Evolutionary conservation across 2,888 invertebrate genomes (phyloP).

Genomic region (Arctia plantaginis): DNA sequence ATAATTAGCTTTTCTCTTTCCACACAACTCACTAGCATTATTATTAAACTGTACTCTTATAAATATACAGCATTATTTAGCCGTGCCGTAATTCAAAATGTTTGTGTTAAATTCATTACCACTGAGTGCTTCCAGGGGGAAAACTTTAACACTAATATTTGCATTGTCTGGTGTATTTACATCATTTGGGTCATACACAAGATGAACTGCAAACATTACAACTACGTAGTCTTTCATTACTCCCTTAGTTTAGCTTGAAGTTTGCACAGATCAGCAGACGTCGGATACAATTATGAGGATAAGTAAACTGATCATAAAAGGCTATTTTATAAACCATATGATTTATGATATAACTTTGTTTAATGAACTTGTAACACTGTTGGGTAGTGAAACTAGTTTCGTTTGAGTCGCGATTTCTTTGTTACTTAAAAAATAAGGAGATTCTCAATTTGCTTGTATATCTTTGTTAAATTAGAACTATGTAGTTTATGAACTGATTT

Average conservation of each 20-base stretch:
- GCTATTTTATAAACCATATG: neutral
- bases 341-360: neutral
- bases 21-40: neutral
- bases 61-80: slow-evolving; percentile 10
- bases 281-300: neutral
- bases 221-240: slow-evolving; percentile 30
- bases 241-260: slow-evolving; percentile 20
- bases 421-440: no score
- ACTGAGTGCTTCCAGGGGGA: slow-evolving; percentile 13
- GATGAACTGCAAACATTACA: slow-evolving; percentile 37
- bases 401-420: no score
- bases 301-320: neutral
- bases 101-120: slow-evolving; percentile 24
- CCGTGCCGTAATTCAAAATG: neutral
- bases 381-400: neutral
- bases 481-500: no score
- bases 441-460: no score
- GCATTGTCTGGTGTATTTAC: slow-evolving; percentile 37
- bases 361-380: neutral
- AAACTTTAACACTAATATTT: slow-evolving; percentile 35
- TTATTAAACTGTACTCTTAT: slow-evolving; percentile 4
- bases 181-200: slow-evolving; percentile 30
- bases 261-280: slow-evolving; percentile 25
- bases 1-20: neutral
- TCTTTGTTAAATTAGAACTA: no score